Percentiles rank a stretch among this genome's conserved stretches.
phyloP scores from a whole-genome alignment of 2,888 invertebrate genomes.

The Ormyrus rosae region DNA sequence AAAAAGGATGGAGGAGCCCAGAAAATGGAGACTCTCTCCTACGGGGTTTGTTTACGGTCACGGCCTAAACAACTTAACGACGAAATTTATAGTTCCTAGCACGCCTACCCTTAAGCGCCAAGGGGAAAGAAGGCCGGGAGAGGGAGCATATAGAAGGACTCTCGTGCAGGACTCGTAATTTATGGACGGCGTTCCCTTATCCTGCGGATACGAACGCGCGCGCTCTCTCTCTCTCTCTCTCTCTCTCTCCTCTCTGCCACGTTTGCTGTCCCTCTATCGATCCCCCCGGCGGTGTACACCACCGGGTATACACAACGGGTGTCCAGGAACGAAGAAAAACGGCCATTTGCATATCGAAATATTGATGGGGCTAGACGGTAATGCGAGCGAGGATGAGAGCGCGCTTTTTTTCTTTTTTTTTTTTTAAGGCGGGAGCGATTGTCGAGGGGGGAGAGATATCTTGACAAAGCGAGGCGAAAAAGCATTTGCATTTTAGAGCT shows the following conservation, averaged over 20 bases:
- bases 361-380: constrained; percentile 51
- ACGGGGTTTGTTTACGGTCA: constrained; percentile 70
- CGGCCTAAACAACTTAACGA: constrained; percentile 76
- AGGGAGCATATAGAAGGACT: constrained; percentile 65
- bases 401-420: constrained; percentile 13
- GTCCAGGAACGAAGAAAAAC: constrained; percentile 55
- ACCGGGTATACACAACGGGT: constrained; percentile 63
- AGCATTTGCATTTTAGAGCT: constrained; percentile 43
- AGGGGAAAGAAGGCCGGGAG: constrained; percentile 50
- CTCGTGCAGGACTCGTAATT: constrained; percentile 74
- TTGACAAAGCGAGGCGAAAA: constrained; percentile 32
- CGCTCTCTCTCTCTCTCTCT: constrained; percentile 43
- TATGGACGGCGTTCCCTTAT: constrained; percentile 76
- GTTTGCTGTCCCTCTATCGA: constrained; percentile 75
- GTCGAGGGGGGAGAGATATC: neutral
- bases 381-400: constrained; percentile 1
- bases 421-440: neutral
- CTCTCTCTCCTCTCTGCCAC: constrained; percentile 68
- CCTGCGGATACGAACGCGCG: constrained; percentile 74
- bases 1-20: neutral
- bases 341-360: constrained; percentile 53
- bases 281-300: constrained; percentile 62
- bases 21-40: constrained; percentile 41
- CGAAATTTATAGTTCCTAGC: constrained; percentile 75
- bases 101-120: constrained; percentile 70